Evolutionary conservation across 1,140 invertebrate species (phyloP).

Genomic region (Euura lappo): DNA sequence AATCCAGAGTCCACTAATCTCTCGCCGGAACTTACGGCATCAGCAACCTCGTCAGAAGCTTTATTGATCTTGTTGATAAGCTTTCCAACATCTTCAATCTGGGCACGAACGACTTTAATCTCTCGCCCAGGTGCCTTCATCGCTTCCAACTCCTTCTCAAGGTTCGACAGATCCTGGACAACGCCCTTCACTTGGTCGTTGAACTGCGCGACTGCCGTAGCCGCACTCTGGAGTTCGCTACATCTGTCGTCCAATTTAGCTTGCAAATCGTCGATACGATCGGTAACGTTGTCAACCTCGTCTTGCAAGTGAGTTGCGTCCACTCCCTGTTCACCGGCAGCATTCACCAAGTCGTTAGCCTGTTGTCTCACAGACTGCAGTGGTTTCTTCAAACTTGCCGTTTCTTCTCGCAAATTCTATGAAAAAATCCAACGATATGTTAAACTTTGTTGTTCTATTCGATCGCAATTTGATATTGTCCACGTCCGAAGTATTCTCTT

Average conservation of each 20-base stretch:
- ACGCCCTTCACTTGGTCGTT: slow-evolving; percentile 84
- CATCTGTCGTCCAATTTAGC: slow-evolving; percentile 80
- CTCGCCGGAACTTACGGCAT: slow-evolving; percentile 76
- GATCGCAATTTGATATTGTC: no score
- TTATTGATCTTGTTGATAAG: slow-evolving; percentile 73
- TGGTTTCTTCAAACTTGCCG: slow-evolving; percentile 76
- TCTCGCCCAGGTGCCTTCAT: slow-evolving; percentile 88
- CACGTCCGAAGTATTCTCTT: background rate
- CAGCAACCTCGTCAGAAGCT: slow-evolving; percentile 71
- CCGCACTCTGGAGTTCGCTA: slow-evolving; percentile 83
- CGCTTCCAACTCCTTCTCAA: slow-evolving; percentile 85
- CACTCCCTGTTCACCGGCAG: slow-evolving; percentile 72
- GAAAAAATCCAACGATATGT: slow-evolving; percentile 18
- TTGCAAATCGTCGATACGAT: slow-evolving; percentile 80
- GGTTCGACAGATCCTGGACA: slow-evolving; percentile 73
- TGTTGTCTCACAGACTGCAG: slow-evolving; percentile 72
- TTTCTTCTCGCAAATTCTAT: slow-evolving; percentile 74
- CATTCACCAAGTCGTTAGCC: slow-evolving; percentile 76
- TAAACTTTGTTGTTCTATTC: no score
- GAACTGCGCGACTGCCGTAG: slow-evolving; percentile 85
- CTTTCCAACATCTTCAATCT: slow-evolving; percentile 80
- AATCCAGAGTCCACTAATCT: slow-evolving; percentile 83
- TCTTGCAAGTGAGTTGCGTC: slow-evolving; percentile 78
- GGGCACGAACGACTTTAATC: slow-evolving; percentile 81
- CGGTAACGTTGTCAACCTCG: slow-evolving; percentile 78